A percentile compares a stretch with the other conserved stretches of the same genome.
phyloP scores from a whole-genome alignment of 2,113 vertebrate genomes.

The Paratilapia polleni region DNA sequence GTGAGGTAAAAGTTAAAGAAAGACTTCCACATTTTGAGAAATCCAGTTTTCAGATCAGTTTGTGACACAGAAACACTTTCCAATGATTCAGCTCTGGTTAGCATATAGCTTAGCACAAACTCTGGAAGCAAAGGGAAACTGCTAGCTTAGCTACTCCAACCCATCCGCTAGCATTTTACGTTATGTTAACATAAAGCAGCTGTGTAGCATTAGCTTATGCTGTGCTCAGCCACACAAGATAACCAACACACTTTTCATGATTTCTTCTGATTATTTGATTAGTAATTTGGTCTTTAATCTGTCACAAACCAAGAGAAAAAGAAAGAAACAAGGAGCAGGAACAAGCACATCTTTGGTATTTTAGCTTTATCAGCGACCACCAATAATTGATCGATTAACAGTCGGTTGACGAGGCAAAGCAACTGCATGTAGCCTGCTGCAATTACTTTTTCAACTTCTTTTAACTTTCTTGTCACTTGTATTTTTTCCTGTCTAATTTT shows the following conservation, averaged over 20 bases:
- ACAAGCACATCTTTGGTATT: slow-evolving; percentile 12
- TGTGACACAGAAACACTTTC: background rate
- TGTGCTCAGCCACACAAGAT: no score
- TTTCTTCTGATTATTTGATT: background rate
- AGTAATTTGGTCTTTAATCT: background rate
- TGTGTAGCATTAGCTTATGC: background rate
- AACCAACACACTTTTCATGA: background rate
- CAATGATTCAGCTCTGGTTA: background rate
- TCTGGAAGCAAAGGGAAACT: background rate
- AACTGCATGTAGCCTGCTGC: background rate
- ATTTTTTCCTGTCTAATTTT: background rate
- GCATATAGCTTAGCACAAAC: slow-evolving; percentile 19
- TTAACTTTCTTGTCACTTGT: background rate
- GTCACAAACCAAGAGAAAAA: background rate
- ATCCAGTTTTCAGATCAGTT: background rate
- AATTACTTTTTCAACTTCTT: background rate
- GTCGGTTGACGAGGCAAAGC: background rate
- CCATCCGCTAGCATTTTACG: background rate
- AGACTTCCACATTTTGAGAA: background rate
- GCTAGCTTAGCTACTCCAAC: background rate
- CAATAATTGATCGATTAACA: background rate
- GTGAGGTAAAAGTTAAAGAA: slow-evolving; percentile 18
- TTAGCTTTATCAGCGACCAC: slow-evolving; percentile 3
- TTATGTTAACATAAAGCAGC: background rate
- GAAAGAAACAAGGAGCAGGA: fast-evolving